Conservation (phyloP, 1,140 invertebrate genomes). For the Lepidurus couesii region DNA sequence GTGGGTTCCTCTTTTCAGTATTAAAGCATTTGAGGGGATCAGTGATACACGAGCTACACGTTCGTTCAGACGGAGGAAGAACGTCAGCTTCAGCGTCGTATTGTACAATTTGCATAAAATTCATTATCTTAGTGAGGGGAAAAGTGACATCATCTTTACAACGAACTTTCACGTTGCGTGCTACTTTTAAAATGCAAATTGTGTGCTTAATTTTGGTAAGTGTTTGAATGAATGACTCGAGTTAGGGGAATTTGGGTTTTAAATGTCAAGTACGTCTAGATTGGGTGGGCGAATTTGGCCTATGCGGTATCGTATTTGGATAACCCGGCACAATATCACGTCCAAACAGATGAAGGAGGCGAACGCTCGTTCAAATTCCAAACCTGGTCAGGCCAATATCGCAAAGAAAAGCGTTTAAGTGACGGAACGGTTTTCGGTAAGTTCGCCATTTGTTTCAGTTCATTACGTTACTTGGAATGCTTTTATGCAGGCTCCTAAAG, state of each 20-base stretch:
- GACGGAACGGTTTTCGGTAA: constrained; percentile 1
- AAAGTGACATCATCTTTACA: not conserved
- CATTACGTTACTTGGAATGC: not conserved
- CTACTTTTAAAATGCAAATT: not conserved
- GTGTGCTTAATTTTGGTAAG: constrained; percentile 1
- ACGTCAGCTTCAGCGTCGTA: no score
- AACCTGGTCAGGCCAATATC: constrained; percentile 78
- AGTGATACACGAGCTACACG: not conserved
- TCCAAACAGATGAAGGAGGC: constrained; percentile 83
- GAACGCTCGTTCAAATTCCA: constrained; percentile 57
- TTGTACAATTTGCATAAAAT: no score
- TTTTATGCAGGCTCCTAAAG: no score
- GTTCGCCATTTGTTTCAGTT: not conserved
- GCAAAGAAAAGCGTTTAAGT: constrained; percentile 71
- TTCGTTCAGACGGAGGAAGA: not conserved
- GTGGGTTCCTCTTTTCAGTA: not conserved
- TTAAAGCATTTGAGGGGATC: not conserved
- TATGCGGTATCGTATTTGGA: constrained; percentile 34
- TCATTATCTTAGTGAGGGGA: not conserved
- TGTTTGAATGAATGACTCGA: not conserved
- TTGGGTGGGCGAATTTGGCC: not conserved
- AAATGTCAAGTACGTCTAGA: constrained; percentile 2
- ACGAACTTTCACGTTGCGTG: not conserved
- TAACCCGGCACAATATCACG: constrained; percentile 69
- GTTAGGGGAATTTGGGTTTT: not conserved